A percentile compares a stretch with the other conserved stretches of the same genome.
Evolutionary conservation across 2,113 vertebrate genomes (phyloP).

Genomic region (Riparia riparia): DNA sequence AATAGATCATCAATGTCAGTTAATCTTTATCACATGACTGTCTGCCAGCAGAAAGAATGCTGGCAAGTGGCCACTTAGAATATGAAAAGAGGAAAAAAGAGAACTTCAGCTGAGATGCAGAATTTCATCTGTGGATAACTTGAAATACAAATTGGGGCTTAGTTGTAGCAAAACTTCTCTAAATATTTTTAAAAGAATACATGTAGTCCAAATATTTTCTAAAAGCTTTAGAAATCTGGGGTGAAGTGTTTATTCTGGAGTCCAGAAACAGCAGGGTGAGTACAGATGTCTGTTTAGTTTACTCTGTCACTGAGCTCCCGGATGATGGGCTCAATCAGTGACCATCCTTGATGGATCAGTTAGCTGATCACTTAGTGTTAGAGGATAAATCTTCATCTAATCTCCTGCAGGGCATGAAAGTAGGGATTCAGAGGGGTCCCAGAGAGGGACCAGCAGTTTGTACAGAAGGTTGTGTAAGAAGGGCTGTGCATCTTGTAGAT

Average conservation of each 20-base stretch:
- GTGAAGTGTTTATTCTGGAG: neutral
- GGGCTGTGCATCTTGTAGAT: too few species aligned
- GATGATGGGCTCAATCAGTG: neutral
- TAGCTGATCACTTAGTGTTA: neutral
- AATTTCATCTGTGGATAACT: neutral
- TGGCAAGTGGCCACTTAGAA: neutral
- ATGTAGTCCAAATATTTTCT: neutral
- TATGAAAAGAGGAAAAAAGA: neutral
- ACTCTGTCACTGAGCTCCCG: neutral
- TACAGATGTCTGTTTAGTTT: neutral
- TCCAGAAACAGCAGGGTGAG: neutral
- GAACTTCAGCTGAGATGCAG: neutral
- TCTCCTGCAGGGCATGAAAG: neutral
- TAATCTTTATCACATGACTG: neutral
- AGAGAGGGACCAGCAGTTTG: neutral
- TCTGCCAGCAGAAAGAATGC: neutral
- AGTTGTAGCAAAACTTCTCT: neutral
- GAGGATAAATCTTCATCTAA: neutral
- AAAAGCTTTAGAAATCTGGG: neutral
- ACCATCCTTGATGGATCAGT: neutral
- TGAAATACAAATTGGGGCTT: neutral
- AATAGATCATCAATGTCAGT: neutral
- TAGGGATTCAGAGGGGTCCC: neutral
- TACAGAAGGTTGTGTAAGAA: neutral
- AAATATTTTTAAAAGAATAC: neutral